These are phyloP conservation scores for Cepphus grylle DNA, from an alignment of 2,113 vertebrate genomes.

Conservation along the genomic window DNA sequence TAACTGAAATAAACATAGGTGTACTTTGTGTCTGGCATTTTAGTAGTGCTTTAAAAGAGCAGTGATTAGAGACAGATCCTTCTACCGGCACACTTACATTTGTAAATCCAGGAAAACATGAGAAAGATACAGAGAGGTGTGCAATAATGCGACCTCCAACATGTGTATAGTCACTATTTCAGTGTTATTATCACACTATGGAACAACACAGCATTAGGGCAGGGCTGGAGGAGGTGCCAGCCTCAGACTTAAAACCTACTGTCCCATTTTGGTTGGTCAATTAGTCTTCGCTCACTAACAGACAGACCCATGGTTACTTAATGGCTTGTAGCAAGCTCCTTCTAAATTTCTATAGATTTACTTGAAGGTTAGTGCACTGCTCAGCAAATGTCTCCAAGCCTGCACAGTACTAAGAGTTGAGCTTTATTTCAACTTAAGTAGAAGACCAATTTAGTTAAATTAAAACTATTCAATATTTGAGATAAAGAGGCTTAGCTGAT, in stretches of 20 bases:
- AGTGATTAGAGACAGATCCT: not conserved
- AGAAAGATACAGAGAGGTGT: not conserved
- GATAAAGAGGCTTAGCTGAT: not conserved
- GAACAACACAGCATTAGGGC: not conserved
- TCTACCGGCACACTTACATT: accelerated
- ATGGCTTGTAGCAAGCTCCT: not conserved
- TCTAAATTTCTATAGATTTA: not conserved
- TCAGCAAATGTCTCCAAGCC: not conserved
- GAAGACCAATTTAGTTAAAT: not conserved
- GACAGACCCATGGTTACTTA: not conserved
- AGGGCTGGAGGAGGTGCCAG: not conserved
- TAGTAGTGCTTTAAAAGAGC: not conserved
- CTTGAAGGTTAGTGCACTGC: not conserved
- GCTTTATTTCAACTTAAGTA: not conserved
- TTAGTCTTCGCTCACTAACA: not conserved
- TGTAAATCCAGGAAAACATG: not conserved
- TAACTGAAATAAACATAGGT: not conserved
- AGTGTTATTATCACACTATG: not conserved
- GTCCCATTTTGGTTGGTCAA: not conserved
- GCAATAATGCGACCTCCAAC: not conserved
- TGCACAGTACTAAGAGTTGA: not conserved
- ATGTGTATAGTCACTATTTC: not conserved
- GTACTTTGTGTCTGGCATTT: not conserved
- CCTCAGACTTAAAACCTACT: not conserved
- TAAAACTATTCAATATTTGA: not conserved